phyloP scores from a whole-genome alignment of 2,113 vertebrate genomes.

The Myiozetetes cayanensis region DNA sequence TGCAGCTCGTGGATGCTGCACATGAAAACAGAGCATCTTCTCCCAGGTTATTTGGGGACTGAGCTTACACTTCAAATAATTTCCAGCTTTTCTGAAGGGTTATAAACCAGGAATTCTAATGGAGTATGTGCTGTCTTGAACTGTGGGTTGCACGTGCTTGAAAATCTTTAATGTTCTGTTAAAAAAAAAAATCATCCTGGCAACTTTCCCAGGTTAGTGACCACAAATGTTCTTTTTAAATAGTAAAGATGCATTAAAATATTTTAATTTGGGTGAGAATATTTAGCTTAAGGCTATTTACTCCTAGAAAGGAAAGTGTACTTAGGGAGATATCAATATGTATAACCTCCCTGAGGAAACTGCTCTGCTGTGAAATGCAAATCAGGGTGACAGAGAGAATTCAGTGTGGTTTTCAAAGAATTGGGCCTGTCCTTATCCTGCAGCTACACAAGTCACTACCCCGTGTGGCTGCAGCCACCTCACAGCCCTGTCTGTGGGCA shows the following conservation, averaged over 20 bases:
- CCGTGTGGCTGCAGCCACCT: neutral
- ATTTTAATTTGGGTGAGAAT: neutral
- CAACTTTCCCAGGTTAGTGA: neutral
- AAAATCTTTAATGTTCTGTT: neutral
- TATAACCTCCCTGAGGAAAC: neutral
- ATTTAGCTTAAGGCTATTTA: constrained; percentile 13
- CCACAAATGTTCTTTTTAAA: neutral
- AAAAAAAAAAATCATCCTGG: neutral
- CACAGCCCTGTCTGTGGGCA: neutral
- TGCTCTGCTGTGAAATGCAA: neutral
- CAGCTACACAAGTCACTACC: neutral
- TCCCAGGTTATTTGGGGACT: neutral
- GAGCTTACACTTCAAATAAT: neutral
- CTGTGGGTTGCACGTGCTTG: neutral
- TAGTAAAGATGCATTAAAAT: neutral
- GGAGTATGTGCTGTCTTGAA: neutral
- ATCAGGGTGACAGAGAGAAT: neutral
- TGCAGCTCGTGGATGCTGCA: neutral
- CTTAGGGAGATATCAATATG: constrained; percentile 28
- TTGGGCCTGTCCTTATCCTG: neutral
- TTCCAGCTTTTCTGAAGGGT: neutral
- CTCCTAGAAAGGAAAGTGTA: neutral
- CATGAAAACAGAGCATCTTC: neutral
- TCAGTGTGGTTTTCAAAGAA: neutral
- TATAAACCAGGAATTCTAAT: neutral